These are phyloP conservation scores for Harpagoxenus sublaevis DNA, from an alignment of 2,888 invertebrate genomes.

Conservation along the genomic window DNA sequence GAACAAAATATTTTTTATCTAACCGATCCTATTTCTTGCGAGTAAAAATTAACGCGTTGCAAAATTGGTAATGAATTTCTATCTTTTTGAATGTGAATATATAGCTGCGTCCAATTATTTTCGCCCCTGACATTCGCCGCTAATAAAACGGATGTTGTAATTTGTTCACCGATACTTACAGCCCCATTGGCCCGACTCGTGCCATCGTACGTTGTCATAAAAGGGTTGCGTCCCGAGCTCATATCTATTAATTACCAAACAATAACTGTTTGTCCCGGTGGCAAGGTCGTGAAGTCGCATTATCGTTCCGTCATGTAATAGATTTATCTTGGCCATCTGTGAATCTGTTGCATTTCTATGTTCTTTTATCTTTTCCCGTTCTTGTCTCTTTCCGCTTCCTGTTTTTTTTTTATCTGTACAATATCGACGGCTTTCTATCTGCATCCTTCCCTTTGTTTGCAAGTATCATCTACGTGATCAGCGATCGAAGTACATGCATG, in stretches of 20 bases:
- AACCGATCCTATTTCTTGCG: neutral
- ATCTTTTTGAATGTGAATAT: neutral
- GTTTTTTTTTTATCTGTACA: constrained; percentile 19
- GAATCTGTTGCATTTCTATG: constrained; percentile 56
- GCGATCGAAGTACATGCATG: neutral
- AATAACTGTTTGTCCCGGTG: constrained; percentile 69
- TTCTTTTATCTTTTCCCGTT: neutral
- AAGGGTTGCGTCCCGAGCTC: constrained; percentile 61
- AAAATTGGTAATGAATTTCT: neutral
- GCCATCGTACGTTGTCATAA: constrained; percentile 13
- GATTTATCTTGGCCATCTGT: constrained; percentile 68
- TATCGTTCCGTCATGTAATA: constrained; percentile 72
- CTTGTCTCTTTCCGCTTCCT: constrained; percentile 7
- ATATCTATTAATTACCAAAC: constrained; percentile 74
- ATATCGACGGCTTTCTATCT: neutral
- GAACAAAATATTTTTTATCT: neutral
- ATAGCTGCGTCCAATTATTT: constrained; percentile 7
- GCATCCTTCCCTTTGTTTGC: neutral
- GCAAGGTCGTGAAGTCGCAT: constrained; percentile 58
- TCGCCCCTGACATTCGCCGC: constrained; percentile 40
- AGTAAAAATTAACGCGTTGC: neutral
- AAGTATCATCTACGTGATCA: neutral
- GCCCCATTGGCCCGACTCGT: constrained; percentile 54
- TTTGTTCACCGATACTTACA: constrained; percentile 69
- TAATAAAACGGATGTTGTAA: constrained; percentile 71